phyloP scores from a whole-genome alignment of 2,797 vertebrate genomes.

The Ambastaia sidthimunki region DNA sequence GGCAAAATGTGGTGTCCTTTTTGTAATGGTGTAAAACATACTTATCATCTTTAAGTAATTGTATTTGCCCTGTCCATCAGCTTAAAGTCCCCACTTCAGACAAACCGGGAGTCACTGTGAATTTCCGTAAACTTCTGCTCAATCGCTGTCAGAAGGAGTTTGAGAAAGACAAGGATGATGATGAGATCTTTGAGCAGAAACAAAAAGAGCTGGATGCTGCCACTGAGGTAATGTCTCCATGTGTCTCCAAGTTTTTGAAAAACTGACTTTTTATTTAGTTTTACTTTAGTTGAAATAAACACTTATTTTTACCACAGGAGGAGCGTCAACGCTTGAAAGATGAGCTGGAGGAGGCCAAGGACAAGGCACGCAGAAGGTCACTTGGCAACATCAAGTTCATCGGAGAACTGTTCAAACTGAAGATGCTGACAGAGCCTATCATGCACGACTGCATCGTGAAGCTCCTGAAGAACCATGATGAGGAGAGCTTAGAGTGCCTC shows the following conservation, averaged over 20 bases:
- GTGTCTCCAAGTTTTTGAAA: background rate
- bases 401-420: conserved; percentile 96
- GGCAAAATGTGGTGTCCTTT: too few species aligned
- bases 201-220: conserved; percentile 95
- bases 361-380: conserved; percentile 90
- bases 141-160: conserved; percentile 99
- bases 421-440: conserved; percentile 97
- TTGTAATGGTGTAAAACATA: too few species aligned
- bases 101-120: conserved; percentile 91
- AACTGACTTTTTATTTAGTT: too few species aligned
- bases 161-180: conserved; percentile 98
- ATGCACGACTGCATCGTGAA: conserved; percentile 99
- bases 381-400: conserved; percentile 99
- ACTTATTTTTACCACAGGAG: conserved; percentile 67
- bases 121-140: conserved; percentile 96
- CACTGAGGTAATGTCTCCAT: conserved; percentile 83
- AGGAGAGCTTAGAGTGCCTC: conserved; percentile 96
- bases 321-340: conserved; percentile 89
- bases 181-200: conserved; percentile 94
- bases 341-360: conserved; percentile 85
- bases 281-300: too few species aligned
- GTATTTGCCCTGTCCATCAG: conserved; percentile 67
- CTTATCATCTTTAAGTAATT: too few species aligned
- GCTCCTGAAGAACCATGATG: conserved; percentile 96
- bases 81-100: conserved; percentile 94